These are phyloP conservation scores for Heliconius hortense DNA, from an alignment of 2,888 invertebrate genomes.

Conservation along the genomic window DNA sequence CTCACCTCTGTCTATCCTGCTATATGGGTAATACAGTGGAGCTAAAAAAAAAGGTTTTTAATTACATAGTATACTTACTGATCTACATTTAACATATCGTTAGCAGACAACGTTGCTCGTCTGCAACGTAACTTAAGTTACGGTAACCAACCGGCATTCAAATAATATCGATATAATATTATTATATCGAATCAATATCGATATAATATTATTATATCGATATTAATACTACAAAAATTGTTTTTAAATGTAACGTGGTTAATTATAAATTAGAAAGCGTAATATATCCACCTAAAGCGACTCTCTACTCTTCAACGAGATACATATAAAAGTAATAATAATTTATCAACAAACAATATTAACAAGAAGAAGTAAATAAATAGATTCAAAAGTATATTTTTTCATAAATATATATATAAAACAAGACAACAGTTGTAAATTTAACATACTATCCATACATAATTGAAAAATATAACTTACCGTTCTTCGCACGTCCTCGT, in stretches of 20 bases:
- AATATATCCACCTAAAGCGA: slow-evolving; percentile 45
- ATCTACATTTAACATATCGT: not conserved
- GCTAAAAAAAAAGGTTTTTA: not conserved
- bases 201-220: not conserved
- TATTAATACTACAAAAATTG: slow-evolving; percentile 17
- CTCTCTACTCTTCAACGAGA: not conserved
- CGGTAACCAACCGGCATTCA: not conserved
- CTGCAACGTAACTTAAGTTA: not conserved
- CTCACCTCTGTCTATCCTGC: too few species aligned
- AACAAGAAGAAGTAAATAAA: slow-evolving; percentile 17
- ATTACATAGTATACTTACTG: not conserved
- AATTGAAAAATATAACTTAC: slow-evolving; percentile 38
- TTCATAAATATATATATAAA: not conserved
- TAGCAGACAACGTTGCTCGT: not conserved
- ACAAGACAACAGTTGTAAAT: not conserved
- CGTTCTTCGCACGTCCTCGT: slow-evolving; percentile 34
- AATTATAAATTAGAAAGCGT: slow-evolving; percentile 72
- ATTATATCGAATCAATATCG: too few species aligned
- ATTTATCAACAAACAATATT: not conserved
- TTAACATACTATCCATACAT: not conserved
- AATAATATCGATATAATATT: not conserved
- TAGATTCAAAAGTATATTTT: not conserved
- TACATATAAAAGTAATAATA: not conserved
- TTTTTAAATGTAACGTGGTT: slow-evolving; percentile 62
- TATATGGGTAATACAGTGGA: too few species aligned